phyloP scores from a whole-genome alignment of 2,888 invertebrate species.

The Patella depressa region DNA sequence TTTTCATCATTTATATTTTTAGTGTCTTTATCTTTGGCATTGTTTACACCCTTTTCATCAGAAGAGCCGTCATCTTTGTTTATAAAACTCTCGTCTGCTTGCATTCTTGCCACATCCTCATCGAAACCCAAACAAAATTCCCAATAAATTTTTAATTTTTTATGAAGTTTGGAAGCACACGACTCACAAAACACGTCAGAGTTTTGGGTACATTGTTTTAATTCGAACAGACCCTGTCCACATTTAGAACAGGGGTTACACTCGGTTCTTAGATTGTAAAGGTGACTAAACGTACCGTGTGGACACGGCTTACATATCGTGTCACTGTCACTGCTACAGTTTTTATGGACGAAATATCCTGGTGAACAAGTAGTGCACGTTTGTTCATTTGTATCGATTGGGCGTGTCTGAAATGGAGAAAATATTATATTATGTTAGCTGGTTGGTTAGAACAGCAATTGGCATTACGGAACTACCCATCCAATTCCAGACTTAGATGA shows the following conservation, averaged over 20 bases:
- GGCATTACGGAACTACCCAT: no score
- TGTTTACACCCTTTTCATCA: constrained; percentile 1
- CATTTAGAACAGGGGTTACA: constrained; percentile 30
- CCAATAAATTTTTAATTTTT: neutral
- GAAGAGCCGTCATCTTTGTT: constrained; percentile 3
- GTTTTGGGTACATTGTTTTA: constrained; percentile 1
- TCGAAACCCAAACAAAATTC: constrained; percentile 12
- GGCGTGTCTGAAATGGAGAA: neutral
- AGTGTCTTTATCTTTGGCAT: neutral
- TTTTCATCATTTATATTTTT: neutral
- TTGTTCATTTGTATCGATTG: neutral
- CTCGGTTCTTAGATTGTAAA: constrained; percentile 19
- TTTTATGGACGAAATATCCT: constrained; percentile 37
- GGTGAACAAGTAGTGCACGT: constrained; percentile 28
- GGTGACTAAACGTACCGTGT: constrained; percentile 23
- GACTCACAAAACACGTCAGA: constrained; percentile 19
- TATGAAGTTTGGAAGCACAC: constrained; percentile 15
- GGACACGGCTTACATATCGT: constrained; percentile 46
- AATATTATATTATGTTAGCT: no score
- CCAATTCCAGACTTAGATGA: no score
- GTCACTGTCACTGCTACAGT: constrained; percentile 39
- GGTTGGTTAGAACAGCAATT: no score
- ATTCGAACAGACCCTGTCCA: constrained; percentile 14
- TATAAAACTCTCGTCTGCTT: neutral
- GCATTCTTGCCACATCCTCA: neutral